These are phyloP conservation scores for Aphaenogaster rudis DNA, from an alignment of 1,140 invertebrate species.

Conservation along the genomic window DNA sequence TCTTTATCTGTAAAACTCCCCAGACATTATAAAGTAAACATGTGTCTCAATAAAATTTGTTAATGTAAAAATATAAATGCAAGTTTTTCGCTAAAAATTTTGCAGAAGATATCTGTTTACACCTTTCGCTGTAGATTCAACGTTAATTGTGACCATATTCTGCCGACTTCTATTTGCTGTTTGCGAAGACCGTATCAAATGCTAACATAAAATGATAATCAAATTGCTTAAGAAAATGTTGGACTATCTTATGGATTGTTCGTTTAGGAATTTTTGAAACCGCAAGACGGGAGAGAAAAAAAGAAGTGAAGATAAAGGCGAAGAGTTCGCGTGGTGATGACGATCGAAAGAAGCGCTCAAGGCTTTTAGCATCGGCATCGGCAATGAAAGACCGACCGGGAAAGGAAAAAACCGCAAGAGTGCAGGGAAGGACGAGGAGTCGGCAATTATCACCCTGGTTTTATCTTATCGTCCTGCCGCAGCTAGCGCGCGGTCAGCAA, in stretches of 20 bases:
- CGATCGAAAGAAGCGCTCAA: conserved; percentile 30
- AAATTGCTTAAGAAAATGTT: neutral
- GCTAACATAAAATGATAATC: neutral
- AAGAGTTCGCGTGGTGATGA: conserved; percentile 16
- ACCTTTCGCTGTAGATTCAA: neutral
- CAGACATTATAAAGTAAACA: neutral
- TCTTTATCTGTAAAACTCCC: neutral
- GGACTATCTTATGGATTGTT: neutral
- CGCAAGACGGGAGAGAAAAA: neutral
- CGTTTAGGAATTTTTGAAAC: conserved; percentile 8
- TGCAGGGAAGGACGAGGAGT: conserved; percentile 60
- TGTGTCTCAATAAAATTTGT: neutral
- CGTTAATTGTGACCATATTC: neutral
- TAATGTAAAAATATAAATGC: neutral
- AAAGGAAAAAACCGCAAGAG: conserved; percentile 47
- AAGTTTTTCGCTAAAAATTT: neutral
- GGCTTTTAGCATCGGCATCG: conserved; percentile 41
- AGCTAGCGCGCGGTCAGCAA: conserved; percentile 61
- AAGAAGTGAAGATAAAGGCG: neutral
- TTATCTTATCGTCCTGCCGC: conserved; percentile 68
- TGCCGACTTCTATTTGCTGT: neutral
- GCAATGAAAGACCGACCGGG: conserved; percentile 47
- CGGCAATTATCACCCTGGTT: conserved; percentile 64
- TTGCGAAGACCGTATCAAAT: neutral
- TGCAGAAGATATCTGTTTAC: neutral